Evolutionary conservation across 2,113 vertebrate genomes (phyloP), one percentile per base, ranked within the genome.

Genomic region (Hucho hucho): DNA sequence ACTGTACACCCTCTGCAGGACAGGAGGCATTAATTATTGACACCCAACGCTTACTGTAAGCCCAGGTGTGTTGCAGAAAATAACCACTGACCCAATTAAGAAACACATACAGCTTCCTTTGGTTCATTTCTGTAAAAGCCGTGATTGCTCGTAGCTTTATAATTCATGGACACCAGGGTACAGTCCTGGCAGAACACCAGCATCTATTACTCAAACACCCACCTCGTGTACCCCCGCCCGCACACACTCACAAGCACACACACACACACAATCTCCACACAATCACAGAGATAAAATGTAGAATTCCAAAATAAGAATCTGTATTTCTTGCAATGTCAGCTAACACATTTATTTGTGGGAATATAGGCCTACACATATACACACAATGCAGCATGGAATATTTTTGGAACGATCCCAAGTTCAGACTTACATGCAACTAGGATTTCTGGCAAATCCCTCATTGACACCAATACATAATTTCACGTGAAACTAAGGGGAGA

Each of bases 91-190:
- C 85, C 81, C 82, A 84, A 80, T 84, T 84, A 82, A 80, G 64
- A 83, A 69, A 80, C 67, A 81, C 73, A 80, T 66, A 76, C 84
- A 86, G 70, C 79, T 80, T 87, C 81, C 81, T 83, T 73, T 66
- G 75, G 77, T 68, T 87, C 78, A 83, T 83, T 85, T 82, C 77
- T 82, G 77, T 80, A 83, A 87, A 85, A 81, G 75, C 75, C 59
- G 64, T 85, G 82, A 87, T 85, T 85, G 86, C 81, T 79, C 70
- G 63, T 76, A 72, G 56, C 73, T 85, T 58, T 74, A 87, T 87
- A 82, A 87, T 84, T 84, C 82, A 86, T 86, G 80, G 83, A 75
- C 64, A 65, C 70, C 79, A 71, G 77, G 64, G 70, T 69, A 71
- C 49, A 47, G 79, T 58, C 69, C 80, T 83, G 84, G 82, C 82